A percentile compares a stretch with the other conserved stretches of the same genome.
phyloP scores from a whole-genome alignment of 1,140 invertebrate genomes.

The Mactra quadrangularis region DNA sequence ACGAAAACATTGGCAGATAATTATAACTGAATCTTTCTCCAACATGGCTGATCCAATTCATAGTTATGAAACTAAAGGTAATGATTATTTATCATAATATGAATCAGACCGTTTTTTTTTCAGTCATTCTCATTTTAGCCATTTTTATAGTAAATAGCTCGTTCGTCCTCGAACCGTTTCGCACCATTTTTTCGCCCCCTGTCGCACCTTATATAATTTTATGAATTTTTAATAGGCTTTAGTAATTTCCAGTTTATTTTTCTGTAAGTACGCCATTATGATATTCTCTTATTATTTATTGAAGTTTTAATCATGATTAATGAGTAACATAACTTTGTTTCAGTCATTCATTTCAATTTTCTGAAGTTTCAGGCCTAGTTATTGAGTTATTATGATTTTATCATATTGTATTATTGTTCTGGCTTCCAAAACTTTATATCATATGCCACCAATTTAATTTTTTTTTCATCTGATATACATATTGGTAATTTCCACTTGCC shows the following conservation, averaged over 20 bases:
- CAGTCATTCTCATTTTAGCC: background rate
- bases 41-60: background rate
- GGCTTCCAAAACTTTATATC: too few relatives aligned
- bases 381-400: too few relatives aligned
- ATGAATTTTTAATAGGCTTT: background rate
- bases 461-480: too few relatives aligned
- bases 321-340: too few relatives aligned
- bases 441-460: too few relatives aligned
- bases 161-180: background rate
- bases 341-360: too few relatives aligned
- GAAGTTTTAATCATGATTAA: background rate
- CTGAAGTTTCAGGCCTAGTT: too few relatives aligned
- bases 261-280: background rate
- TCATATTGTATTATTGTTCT: too few relatives aligned
- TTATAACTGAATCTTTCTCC: too few relatives aligned
- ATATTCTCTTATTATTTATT: too few relatives aligned
- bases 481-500: too few relatives aligned
- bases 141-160: background rate
- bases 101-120: background rate
- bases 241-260: background rate
- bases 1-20: too few relatives aligned
- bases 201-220: background rate
- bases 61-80: constrained; percentile 31
- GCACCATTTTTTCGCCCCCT: background rate
- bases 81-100: background rate